Conservation (phyloP, 2,113 vertebrate genomes). For the Xyrauchen texanus region DNA sequence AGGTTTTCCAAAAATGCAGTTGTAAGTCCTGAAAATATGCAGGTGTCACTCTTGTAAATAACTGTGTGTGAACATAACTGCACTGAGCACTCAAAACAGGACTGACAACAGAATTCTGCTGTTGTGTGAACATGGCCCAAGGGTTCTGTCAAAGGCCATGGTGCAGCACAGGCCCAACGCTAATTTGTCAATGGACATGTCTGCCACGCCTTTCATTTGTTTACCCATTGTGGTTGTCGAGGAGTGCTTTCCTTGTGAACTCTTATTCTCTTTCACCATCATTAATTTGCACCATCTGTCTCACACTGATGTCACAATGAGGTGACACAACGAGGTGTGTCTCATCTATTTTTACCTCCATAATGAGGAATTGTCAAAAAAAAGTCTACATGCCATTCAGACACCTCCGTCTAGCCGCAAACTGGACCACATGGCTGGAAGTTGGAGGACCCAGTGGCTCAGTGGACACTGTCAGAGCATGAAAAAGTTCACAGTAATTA, state of each 20-base stretch:
- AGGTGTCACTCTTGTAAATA: too few species aligned
- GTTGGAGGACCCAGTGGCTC: conserved; percentile 62
- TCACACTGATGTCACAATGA: conserved; percentile 67
- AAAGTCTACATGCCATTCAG: conserved; percentile 63
- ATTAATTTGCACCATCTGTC: conserved; percentile 76
- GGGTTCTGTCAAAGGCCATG: conserved; percentile 15
- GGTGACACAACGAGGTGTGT: conserved; percentile 71
- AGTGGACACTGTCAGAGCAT: conserved; percentile 59
- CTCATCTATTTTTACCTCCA: conserved; percentile 76
- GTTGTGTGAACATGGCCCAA: too few species aligned
- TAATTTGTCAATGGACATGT: conserved; percentile 40
- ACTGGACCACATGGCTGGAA: conserved; percentile 72
- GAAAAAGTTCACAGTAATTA: conserved; percentile 10
- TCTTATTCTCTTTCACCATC: conserved; percentile 61
- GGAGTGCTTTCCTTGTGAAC: conserved; percentile 37
- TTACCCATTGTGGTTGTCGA: conserved; percentile 47
- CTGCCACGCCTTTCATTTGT: conserved; percentile 50
- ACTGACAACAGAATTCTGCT: too few species aligned
- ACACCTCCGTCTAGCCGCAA: conserved; percentile 63
- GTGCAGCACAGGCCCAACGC: conserved; percentile 35
- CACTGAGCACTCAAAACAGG: too few species aligned
- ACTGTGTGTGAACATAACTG: too few species aligned
- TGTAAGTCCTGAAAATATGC: too few species aligned
- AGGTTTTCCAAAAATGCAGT: too few species aligned
- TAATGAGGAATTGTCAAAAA: conserved; percentile 74